Evolutionary conservation across 2,113 vertebrate genomes (phyloP), one percentile per base, ranked within the genome.

Genomic region (Saccopteryx leptura): DNA sequence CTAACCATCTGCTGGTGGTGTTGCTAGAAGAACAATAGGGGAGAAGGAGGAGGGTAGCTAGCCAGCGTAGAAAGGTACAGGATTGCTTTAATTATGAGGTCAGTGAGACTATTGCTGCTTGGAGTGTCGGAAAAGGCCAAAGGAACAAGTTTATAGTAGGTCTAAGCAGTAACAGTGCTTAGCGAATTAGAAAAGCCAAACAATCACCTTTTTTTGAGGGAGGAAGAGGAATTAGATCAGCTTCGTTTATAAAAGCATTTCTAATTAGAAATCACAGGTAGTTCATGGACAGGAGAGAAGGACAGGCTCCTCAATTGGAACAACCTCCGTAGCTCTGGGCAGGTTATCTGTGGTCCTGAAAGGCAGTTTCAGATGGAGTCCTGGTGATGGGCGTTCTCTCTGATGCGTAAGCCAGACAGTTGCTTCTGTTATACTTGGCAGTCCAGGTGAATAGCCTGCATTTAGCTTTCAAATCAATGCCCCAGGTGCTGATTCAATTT

Each of bases 1-100:
- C 98, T 60, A 97, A 97, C 98, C 99, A 99, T 99, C 98, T 99
- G 99, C 98, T 98, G 97, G 97, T 84, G 94, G 98, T 74, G 26
- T 96, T 97, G 96, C 96, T 96, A 84, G 95, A 94, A 97, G 97
- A 98, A 98, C 81, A 98, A 98, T 97, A 97, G 96, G 84, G 87
- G 87, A 96, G 80, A 91, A 97, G 83, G 93, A 91, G 93, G n/a
- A 94, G 82, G 95, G 95, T 92, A 89, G 86, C 82, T 91, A 98
- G 96, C 93, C 24, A 28, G 88, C 88, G 92, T n/a, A 60, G 91
- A 96, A 96, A 98, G 96, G 94, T 93, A 97, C 78, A 97, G 96
- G 96, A 97, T 95, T 98, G 90, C 96, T 97, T 98, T 98, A 98
- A 98, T 98, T 98, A 98, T 83, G 46, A 82, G 96, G 97, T 98